These are phyloP conservation scores for Elephantulus edwardii DNA, from an alignment of 2,113 vertebrate species.

Conservation along the genomic window DNA sequence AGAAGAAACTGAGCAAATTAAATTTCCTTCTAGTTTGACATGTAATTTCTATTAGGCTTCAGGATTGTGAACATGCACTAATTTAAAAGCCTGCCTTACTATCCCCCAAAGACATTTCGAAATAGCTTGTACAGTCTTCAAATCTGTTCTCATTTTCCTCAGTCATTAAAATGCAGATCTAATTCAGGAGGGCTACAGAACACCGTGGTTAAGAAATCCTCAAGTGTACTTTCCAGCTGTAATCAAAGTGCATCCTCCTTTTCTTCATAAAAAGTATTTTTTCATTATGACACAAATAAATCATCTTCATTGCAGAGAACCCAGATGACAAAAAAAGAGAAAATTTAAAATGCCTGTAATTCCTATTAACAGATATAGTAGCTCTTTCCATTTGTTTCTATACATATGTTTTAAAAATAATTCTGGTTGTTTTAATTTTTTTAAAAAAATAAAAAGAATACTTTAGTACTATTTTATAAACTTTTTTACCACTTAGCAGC, in stretches of 20 bases:
- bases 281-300: constrained; percentile 42
- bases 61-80: constrained; percentile 52
- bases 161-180: constrained; percentile 56
- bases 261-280: not conserved
- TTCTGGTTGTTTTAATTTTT: not conserved
- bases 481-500: not conserved
- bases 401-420: not conserved
- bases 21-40: constrained; percentile 61
- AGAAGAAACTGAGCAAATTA: constrained; percentile 53
- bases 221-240: constrained; percentile 4
- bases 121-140: constrained; percentile 50
- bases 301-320: constrained; percentile 34
- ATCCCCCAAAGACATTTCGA: constrained; percentile 64
- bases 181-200: constrained; percentile 16
- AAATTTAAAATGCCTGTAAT: constrained; percentile 20
- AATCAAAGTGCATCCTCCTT: constrained; percentile 15
- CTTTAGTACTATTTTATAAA: not conserved
- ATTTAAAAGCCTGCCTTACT: constrained; percentile 49
- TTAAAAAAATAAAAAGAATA: not conserved
- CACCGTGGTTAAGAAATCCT: constrained; percentile 16
- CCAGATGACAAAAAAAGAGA: constrained; percentile 3
- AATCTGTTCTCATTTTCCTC: constrained; percentile 62
- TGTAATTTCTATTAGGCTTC: constrained; percentile 65
- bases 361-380: not conserved
- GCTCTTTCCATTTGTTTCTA: not conserved